Percentiles rank a stretch among this genome's conserved stretches.
Evolutionary conservation across 2,113 vertebrate species (phyloP).

Genomic region (Pachycephala philippinensis): DNA sequence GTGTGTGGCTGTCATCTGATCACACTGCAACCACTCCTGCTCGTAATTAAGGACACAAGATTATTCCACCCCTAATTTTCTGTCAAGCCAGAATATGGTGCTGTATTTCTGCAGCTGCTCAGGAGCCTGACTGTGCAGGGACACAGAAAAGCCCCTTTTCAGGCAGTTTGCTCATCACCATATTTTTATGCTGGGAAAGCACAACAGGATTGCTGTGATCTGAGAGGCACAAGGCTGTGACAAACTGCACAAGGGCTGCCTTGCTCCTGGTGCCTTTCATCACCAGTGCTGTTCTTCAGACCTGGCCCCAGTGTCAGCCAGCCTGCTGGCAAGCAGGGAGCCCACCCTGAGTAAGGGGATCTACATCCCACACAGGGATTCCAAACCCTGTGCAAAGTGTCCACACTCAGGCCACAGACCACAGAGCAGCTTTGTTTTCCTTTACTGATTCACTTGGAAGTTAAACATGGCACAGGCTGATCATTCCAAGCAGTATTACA

Average conservation of each 20-base stretch:
- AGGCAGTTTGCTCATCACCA: not conserved
- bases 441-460: not conserved
- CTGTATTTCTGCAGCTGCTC: not conserved
- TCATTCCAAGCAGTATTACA: not conserved
- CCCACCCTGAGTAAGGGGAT: not conserved
- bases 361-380: not conserved
- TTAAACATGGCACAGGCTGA: not conserved
- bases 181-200: not conserved
- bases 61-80: not conserved
- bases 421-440: not conserved
- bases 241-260: not conserved
- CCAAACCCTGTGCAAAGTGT: not conserved
- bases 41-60: not conserved
- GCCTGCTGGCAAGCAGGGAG: not conserved
- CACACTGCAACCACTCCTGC: not conserved
- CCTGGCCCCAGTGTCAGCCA: not conserved
- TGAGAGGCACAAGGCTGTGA: not conserved
- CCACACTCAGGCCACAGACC: not conserved
- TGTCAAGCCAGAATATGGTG: not conserved
- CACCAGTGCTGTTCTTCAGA: not conserved
- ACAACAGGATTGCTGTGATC: not conserved
- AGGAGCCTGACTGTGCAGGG: not conserved
- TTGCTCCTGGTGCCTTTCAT: not conserved
- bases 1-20: not conserved
- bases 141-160: not conserved